Base-by-base conservation (phyloP, 2,888 invertebrate genomes). In the Junonia oenone region DNA sequence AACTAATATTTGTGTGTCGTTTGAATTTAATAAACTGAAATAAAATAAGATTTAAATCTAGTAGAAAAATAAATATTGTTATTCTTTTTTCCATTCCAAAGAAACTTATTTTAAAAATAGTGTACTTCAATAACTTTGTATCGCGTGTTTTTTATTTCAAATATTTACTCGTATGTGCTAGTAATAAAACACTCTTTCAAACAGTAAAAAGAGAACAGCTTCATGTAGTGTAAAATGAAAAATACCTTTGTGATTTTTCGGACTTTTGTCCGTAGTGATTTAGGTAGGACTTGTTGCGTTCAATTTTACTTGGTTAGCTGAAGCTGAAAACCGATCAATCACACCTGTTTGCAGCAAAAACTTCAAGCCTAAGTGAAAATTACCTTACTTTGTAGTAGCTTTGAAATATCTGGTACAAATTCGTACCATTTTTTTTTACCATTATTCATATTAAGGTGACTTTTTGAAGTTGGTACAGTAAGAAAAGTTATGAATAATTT, bases 401-500 rank as follows among this genome's bases (percentile, higher is more conserved):
- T 13, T 37, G 13, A 49, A 40, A 11, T 19, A 19, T 17, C 17
- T 15, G 17, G 38, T 13, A 43, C 9, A 43, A 4, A 13, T 43
- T 26, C 26, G 22, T 43, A 43, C 43, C 1, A 6, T 13, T 26
- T 43, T 43, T 13, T 15, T 5, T 5, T 14, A 15, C 14, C 2
- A 43, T n/a, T 9, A n/a, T 43, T 43, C 26, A 6, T 17, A 19
- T 40, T 52, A 49, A 52, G 45, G 45, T 40, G 31, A 49, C 22
- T 47, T 47, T 15, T 51, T 45, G 55, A 26, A 43, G 43, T 43
- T 47, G 17, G 13, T 33, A 17, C 14, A 40, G 40, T 31, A 45
- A 14, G 13, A 49, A 55, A 51, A 52, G 19, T 52, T 52, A 46
- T 50, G 49, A 52, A 52, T 55, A 55, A 22, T 55, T 59, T 50